These are phyloP conservation scores for Gallinago stenura DNA, from an alignment of 2,797 vertebrate genomes.

Conservation along the genomic window DNA sequence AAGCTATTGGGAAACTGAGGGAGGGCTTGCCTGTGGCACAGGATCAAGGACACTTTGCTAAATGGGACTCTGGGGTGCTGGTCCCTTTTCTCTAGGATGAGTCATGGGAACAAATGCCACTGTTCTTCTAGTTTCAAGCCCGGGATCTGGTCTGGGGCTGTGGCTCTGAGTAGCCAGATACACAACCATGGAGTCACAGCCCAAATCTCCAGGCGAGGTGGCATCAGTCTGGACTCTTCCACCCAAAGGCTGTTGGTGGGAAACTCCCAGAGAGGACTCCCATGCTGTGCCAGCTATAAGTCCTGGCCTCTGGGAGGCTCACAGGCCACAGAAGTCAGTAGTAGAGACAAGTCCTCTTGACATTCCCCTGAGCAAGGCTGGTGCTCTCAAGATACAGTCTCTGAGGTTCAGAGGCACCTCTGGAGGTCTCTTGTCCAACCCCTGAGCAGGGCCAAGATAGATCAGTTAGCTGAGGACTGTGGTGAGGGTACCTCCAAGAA, in stretches of 20 bases:
- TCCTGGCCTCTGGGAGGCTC: background rate
- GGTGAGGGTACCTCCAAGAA: background rate
- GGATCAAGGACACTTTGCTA: background rate
- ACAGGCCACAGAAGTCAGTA: background rate
- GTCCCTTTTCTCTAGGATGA: background rate
- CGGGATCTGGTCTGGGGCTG: background rate
- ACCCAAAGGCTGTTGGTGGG: background rate
- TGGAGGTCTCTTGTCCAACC: background rate
- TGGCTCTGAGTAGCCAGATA: background rate
- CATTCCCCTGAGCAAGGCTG: background rate
- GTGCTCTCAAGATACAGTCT: background rate
- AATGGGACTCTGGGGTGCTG: background rate
- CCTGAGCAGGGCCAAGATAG: background rate
- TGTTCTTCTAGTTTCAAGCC: background rate
- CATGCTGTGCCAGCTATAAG: background rate
- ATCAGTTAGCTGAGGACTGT: background rate
- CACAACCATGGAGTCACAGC: background rate
- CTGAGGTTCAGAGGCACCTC: background rate
- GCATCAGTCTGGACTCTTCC: background rate
- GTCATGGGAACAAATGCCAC: background rate
- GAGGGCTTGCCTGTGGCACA: background rate
- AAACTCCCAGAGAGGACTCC: background rate
- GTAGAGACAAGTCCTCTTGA: background rate
- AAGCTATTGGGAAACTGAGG: background rate
- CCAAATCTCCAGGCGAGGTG: background rate